phyloP scores from a whole-genome alignment of 2,113 vertebrate species.

The Blennius ocellaris region DNA sequence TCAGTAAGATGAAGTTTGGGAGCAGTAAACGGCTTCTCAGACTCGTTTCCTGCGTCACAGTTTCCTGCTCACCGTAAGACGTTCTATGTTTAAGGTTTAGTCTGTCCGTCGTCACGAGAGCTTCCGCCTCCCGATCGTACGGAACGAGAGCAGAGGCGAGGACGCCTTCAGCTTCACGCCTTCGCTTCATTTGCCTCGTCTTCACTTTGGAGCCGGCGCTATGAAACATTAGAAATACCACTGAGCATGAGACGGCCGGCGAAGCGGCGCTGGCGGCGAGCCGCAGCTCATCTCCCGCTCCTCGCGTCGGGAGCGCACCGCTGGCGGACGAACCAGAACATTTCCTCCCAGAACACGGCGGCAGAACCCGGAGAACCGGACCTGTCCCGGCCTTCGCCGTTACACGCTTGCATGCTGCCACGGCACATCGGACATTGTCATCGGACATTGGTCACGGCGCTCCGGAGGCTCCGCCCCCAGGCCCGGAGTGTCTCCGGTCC shows the following conservation, averaged over 20 bases:
- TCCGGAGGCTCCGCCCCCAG: conserved; percentile 54
- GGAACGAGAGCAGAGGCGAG: not conserved
- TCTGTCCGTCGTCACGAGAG: no score
- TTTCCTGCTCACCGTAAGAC: no score
- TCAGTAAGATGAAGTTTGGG: no score
- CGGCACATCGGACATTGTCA: conserved; percentile 38
- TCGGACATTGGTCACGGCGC: not conserved
- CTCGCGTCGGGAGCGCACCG: no score
- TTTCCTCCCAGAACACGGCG: not conserved
- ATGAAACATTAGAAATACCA: conserved; percentile 30
- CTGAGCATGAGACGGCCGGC: conserved; percentile 9
- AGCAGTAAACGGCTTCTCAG: no score
- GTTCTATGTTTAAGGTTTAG: not conserved
- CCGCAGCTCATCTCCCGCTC: no score
- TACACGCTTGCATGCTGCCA: conserved; percentile 64
- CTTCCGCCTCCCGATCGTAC: no score
- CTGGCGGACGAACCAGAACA: not conserved
- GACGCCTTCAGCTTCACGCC: conserved; percentile 20
- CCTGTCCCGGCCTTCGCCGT: no score
- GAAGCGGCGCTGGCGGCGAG: conserved; percentile 8
- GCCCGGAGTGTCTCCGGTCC: conserved; percentile 65
- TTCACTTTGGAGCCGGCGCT: not conserved
- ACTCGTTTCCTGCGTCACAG: no score
- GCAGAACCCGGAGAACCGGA: conserved; percentile 5
- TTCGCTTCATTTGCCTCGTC: conserved; percentile 20